A percentile compares a stretch with the other conserved stretches of the same genome.
phyloP scores from a whole-genome alignment of 2,797 vertebrate genomes.

The Carapus acus region DNA sequence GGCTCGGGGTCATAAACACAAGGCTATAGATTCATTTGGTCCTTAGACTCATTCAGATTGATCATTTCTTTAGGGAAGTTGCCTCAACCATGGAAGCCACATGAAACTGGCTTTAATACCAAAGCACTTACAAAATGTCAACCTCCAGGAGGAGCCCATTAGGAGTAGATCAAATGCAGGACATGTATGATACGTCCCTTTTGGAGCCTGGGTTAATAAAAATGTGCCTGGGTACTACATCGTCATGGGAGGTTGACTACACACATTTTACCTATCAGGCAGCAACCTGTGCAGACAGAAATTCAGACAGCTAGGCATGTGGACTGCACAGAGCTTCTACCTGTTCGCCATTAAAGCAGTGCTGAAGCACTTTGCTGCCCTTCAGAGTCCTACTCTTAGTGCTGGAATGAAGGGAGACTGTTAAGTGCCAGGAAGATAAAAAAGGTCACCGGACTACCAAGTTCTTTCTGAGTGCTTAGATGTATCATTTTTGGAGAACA shows the following conservation, averaged over 20 bases:
- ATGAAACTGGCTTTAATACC: background rate
- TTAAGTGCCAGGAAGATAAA: background rate
- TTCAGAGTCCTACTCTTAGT: background rate
- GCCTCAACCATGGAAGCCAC: conserved; percentile 1
- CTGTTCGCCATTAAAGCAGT: conserved; percentile 11
- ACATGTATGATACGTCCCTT: background rate
- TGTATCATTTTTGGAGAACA: conserved; percentile 7
- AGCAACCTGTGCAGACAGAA: conserved; percentile 1
- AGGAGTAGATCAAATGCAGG: background rate
- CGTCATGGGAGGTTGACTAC: background rate
- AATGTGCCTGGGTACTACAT: no score
- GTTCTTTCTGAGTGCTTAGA: conserved; percentile 16
- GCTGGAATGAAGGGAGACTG: background rate
- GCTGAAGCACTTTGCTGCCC: conserved; percentile 12
- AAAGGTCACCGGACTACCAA: conserved; percentile 15
- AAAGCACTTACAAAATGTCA: conserved; percentile 1
- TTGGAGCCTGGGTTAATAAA: background rate
- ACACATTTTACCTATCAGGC: background rate
- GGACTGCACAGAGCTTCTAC: conserved; percentile 10
- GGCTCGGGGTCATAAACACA: conserved; percentile 30
- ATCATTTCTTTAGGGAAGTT: conserved; percentile 13
- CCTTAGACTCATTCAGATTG: conserved; percentile 2
- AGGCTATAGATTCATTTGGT: conserved; percentile 33
- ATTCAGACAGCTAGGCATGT: conserved; percentile 3
- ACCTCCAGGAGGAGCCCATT: background rate